Evolutionary conservation across 2,797 vertebrate genomes (phyloP).

Genomic region (Hylomyscus alleni): DNA sequence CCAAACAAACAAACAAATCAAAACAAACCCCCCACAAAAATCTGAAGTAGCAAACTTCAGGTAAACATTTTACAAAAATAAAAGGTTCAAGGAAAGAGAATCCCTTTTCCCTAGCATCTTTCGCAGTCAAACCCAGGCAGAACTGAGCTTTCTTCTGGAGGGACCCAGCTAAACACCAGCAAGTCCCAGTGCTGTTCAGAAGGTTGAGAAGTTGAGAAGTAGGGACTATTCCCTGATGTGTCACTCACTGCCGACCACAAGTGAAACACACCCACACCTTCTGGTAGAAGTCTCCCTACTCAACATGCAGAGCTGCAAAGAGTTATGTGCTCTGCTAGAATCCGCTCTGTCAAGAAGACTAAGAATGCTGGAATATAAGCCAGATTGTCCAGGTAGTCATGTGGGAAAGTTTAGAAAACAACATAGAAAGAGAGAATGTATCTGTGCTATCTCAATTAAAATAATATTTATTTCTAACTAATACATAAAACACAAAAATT

Average conservation of each 20-base stretch:
- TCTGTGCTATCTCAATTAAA: neutral
- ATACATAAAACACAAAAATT: neutral
- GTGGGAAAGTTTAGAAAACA: constrained; percentile 27
- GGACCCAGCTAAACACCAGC: neutral
- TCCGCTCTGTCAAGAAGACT: neutral
- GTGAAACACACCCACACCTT: neutral
- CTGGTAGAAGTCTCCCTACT: neutral
- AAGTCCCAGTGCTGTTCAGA: neutral
- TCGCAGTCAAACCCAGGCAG: neutral
- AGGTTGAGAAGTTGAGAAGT: neutral
- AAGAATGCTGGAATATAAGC: neutral
- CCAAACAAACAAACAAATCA: neutral
- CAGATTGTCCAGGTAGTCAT: neutral
- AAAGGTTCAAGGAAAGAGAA: neutral
- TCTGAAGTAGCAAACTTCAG: neutral
- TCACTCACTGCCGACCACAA: neutral
- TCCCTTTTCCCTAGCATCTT: neutral
- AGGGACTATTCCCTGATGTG: neutral
- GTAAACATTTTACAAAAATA: neutral
- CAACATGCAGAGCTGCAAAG: neutral
- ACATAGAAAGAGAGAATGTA: too few relatives aligned
- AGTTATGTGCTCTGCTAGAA: neutral
- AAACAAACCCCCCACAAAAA: neutral
- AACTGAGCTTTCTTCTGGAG: neutral
- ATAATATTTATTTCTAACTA: neutral